Percentiles rank a stretch among this genome's conserved stretches.
These are phyloP conservation scores for Drosophila rellima DNA, from an alignment of 2,888 invertebrate genomes.

Conservation along the genomic window DNA sequence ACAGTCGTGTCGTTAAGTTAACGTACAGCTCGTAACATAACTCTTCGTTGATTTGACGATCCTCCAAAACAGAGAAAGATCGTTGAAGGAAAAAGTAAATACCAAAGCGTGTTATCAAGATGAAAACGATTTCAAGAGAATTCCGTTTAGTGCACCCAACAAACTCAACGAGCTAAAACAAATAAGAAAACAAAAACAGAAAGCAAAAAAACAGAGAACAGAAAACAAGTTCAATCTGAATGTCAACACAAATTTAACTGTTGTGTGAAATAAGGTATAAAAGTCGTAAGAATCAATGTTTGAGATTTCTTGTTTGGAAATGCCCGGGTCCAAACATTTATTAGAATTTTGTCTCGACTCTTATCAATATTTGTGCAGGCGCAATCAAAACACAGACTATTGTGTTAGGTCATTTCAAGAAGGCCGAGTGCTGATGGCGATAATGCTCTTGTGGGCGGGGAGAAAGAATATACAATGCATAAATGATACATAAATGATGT, in stretches of 20 bases:
- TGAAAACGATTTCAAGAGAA: constrained; percentile 72
- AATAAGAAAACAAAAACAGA: constrained; percentile 32
- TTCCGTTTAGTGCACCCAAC: constrained; percentile 50
- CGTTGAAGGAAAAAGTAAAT: constrained; percentile 25
- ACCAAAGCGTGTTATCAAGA: constrained; percentile 69
- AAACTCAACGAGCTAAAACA: constrained; percentile 23
- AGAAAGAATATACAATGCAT: constrained; percentile 7
- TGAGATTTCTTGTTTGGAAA: constrained; percentile 15
- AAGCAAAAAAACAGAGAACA: constrained; percentile 8
- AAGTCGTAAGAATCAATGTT: constrained; percentile 45
- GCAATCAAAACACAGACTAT: constrained; percentile 54
- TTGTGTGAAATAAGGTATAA: constrained; percentile 45
- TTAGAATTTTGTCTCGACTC: constrained; percentile 28
- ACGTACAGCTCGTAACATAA: constrained; percentile 34
- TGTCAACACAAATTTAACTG: constrained; percentile 34
- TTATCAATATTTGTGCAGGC: constrained; percentile 64
- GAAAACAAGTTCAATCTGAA: constrained; percentile 40
- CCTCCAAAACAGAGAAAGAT: constrained; percentile 13
- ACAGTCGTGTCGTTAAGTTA: constrained; percentile 25
- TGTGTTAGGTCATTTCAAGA: constrained; percentile 46
- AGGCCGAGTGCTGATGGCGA: constrained; percentile 26
- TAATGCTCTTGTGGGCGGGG: constrained; percentile 11
- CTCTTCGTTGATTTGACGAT: constrained; percentile 31
- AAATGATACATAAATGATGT: constrained; percentile 4
- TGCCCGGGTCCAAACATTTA: constrained; percentile 23